Conservation (phyloP, 2,113 vertebrate species). For the Oncorhynchus nerka region DNA sequence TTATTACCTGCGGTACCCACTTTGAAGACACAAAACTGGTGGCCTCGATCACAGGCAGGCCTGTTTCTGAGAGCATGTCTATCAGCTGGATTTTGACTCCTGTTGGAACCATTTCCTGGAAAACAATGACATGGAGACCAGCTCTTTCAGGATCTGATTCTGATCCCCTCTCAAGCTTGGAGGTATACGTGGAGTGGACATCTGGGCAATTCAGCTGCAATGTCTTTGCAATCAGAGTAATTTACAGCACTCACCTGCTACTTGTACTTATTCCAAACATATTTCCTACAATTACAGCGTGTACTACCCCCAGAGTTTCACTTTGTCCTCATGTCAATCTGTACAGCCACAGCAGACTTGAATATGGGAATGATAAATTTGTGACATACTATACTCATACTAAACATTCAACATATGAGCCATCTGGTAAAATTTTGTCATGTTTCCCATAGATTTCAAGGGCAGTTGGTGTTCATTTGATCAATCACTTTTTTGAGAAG, state of each 20-base stretch:
- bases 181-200: slow-evolving; percentile 19
- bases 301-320: slow-evolving; percentile 20
- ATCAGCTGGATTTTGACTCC: slow-evolving; percentile 90
- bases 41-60: slow-evolving; percentile 87
- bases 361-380: slow-evolving; percentile 50
- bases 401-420: slow-evolving; percentile 41
- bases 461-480: slow-evolving; percentile 36
- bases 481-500: slow-evolving; percentile 47
- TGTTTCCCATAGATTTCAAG: slow-evolving; percentile 56
- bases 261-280: neutral
- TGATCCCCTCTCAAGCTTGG: slow-evolving; percentile 10
- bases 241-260: slow-evolving; percentile 19
- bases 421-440: slow-evolving; percentile 52
- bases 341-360: slow-evolving; percentile 14
- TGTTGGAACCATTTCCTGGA: slow-evolving; percentile 87
- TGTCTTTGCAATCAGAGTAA: slow-evolving; percentile 12
- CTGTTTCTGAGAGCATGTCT: slow-evolving; percentile 87
- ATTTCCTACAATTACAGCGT: slow-evolving; percentile 20
- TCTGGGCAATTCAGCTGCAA: slow-evolving; percentile 5
- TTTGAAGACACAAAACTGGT: slow-evolving; percentile 95
- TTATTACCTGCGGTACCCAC: slow-evolving; percentile 94
- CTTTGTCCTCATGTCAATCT: slow-evolving; percentile 36
- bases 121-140: slow-evolving; percentile 50
- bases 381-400: slow-evolving; percentile 24
- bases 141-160: slow-evolving; percentile 44